A percentile compares a stretch with the other conserved stretches of the same genome.
Evolutionary conservation across 2,888 invertebrate genomes (phyloP).

Genomic region (Drosophila merina): DNA sequence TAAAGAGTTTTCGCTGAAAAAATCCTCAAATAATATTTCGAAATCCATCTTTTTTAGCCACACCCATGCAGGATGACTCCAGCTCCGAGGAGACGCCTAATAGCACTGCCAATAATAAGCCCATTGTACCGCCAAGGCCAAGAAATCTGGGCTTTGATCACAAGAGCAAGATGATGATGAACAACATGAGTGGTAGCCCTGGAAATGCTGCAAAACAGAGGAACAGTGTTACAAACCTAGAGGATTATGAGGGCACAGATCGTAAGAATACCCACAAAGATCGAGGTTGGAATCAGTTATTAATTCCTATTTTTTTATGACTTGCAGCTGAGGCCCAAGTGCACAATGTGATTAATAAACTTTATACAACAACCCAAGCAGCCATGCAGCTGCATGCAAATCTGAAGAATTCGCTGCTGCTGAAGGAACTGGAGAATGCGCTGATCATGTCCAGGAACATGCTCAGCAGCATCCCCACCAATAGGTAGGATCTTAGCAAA

Average conservation of each 20-base stretch:
- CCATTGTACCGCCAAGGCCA: slow-evolving; percentile 87
- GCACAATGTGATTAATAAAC: slow-evolving; percentile 86
- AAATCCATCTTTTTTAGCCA: slow-evolving; percentile 34
- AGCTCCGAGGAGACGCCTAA: slow-evolving; percentile 89
- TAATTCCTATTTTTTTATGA: not conserved
- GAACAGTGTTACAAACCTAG: slow-evolving; percentile 62
- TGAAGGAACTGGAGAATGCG: slow-evolving; percentile 84
- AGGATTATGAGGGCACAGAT: slow-evolving; percentile 80
- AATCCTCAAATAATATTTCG: not conserved
- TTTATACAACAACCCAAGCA: slow-evolving; percentile 83
- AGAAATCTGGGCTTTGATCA: slow-evolving; percentile 88
- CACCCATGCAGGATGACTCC: slow-evolving; percentile 88
- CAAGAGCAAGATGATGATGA: slow-evolving; percentile 79
- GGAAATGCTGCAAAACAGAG: slow-evolving; percentile 69
- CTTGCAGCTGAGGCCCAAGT: slow-evolving; percentile 86
- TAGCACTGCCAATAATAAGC: slow-evolving; percentile 84
- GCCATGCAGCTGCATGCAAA: slow-evolving; percentile 84
- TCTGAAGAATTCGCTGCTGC: slow-evolving; percentile 82
- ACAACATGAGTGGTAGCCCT: slow-evolving; percentile 66
- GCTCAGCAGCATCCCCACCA: slow-evolving; percentile 83
- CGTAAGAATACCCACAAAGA: slow-evolving; percentile 66
- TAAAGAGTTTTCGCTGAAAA: not conserved
- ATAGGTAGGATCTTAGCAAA: slow-evolving; percentile 63
- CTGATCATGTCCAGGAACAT: slow-evolving; percentile 84
- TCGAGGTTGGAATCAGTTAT: not conserved